Percentiles rank a stretch among this genome's conserved stretches.
These are phyloP conservation scores for Ips nitidus DNA, from an alignment of 1,140 invertebrate species.

Conservation along the genomic window DNA sequence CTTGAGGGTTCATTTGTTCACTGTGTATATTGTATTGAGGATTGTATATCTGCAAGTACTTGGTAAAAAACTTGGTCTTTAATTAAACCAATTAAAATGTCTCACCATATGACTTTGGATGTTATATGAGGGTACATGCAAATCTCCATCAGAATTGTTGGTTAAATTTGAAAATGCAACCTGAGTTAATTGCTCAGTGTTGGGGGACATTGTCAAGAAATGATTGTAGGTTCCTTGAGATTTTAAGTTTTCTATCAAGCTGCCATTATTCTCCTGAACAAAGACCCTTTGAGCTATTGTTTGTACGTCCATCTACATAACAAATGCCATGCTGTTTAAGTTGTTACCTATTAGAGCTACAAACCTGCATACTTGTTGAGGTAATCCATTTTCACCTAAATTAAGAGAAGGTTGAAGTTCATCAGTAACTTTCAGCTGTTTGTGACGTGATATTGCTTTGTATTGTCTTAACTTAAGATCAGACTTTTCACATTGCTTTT, in stretches of 20 bases:
- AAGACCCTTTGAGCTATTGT: slow-evolving; percentile 12
- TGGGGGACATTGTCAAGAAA: slow-evolving; percentile 12
- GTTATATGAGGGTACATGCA: slow-evolving; percentile 7
- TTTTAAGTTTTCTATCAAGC: slow-evolving; percentile 12
- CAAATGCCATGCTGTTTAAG: no score
- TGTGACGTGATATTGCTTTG: slow-evolving; percentile 32
- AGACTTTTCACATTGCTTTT: slow-evolving; percentile 53
- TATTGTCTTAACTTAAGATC: slow-evolving; percentile 51
- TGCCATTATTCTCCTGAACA: slow-evolving; percentile 15
- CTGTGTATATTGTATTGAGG: slow-evolving; percentile 9
- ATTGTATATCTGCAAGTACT: slow-evolving; percentile 7
- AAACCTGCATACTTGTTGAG: slow-evolving; percentile 6
- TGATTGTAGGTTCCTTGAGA: slow-evolving; percentile 16
- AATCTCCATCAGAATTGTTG: background rate
- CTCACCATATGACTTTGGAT: slow-evolving; percentile 15
- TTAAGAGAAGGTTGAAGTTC: slow-evolving; percentile 28
- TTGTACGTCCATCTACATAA: slow-evolving; percentile 9
- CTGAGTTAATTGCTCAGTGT: slow-evolving; percentile 3
- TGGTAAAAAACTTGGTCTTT: background rate
- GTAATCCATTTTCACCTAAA: background rate
- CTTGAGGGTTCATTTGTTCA: slow-evolving; percentile 13
- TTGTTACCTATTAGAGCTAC: no score
- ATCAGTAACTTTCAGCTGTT: slow-evolving; percentile 28
- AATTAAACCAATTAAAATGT: background rate
- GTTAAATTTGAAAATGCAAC: slow-evolving; percentile 14